Conservation (phyloP, 2,797 vertebrate genomes). For the Hoplostethus mediterraneus region DNA sequence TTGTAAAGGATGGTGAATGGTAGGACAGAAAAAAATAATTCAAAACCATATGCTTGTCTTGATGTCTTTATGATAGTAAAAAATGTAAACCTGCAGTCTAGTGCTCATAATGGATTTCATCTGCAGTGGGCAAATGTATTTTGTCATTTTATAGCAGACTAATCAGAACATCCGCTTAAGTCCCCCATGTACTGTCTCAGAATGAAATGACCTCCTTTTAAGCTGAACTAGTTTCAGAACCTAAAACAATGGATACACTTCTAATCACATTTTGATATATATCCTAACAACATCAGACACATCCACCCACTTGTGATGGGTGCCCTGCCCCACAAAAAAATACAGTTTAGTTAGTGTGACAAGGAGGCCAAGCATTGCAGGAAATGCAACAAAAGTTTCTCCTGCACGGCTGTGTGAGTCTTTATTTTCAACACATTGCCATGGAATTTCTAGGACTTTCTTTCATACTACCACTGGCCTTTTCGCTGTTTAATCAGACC, state of each 20-base stretch:
- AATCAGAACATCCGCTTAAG: conserved; percentile 70
- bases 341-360: neutral
- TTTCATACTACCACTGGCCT: conserved; percentile 51
- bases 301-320: neutral
- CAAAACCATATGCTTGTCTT: neutral
- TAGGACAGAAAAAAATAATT: neutral
- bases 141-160: conserved; percentile 66
- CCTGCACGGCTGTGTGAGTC: conserved; percentile 5
- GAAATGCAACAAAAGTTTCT: conserved; percentile 17
- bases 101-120: conserved; percentile 40
- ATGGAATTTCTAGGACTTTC: conserved; percentile 54
- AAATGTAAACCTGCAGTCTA: conserved; percentile 23
- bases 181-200: conserved; percentile 77
- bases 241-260: conserved; percentile 49
- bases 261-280: conserved; percentile 20
- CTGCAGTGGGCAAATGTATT: conserved; percentile 41
- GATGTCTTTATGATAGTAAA: neutral
- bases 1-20: neutral
- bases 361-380: conserved; percentile 23
- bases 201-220: conserved; percentile 78
- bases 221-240: conserved; percentile 79
- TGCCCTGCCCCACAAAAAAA: neutral
- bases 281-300: conserved; percentile 18
- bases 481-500: conserved; percentile 76
- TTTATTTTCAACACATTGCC: conserved; percentile 1